Percentiles rank a stretch among this genome's conserved stretches.
Evolutionary conservation across 2,797 vertebrate species (phyloP).

Genomic region (Pseudochaenichthys georgianus): DNA sequence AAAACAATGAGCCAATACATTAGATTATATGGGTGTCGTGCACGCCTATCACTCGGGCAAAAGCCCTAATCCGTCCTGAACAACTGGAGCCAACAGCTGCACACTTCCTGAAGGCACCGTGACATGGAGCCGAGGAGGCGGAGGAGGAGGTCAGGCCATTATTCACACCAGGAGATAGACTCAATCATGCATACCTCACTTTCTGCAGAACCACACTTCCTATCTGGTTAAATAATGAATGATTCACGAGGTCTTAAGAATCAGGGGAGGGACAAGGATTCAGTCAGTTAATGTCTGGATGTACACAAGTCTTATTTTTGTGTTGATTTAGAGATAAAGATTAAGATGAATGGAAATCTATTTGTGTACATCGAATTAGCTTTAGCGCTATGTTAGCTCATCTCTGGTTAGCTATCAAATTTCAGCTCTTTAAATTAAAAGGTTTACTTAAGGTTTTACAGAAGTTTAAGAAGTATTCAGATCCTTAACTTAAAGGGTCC

Average conservation of each 20-base stretch:
- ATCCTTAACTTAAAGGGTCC: too few species aligned
- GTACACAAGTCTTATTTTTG: too few species aligned
- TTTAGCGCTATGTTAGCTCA: too few species aligned
- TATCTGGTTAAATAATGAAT: not conserved
- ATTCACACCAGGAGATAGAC: conserved; percentile 46
- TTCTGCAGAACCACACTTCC: not conserved
- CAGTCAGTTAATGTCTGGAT: too few species aligned
- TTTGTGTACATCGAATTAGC: too few species aligned
- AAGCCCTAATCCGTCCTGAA: conserved; percentile 75
- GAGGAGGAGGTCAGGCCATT: conserved; percentile 48
- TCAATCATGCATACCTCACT: not conserved
- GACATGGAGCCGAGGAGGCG: conserved; percentile 41
- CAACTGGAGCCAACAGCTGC: conserved; percentile 81
- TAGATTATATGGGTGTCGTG: conserved; percentile 71
- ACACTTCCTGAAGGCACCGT: conserved; percentile 66
- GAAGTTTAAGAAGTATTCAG: too few species aligned
- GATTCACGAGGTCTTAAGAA: not conserved
- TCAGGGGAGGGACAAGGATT: not conserved
- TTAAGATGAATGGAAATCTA: too few species aligned
- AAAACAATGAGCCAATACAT: conserved; percentile 79
- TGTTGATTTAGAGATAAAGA: too few species aligned
- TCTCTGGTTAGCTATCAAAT: too few species aligned
- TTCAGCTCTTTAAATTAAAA: too few species aligned
- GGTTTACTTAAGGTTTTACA: too few species aligned
- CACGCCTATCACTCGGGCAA: conserved; percentile 72